Conservation (phyloP, 2,113 vertebrate genomes). For the Pica pica region DNA sequence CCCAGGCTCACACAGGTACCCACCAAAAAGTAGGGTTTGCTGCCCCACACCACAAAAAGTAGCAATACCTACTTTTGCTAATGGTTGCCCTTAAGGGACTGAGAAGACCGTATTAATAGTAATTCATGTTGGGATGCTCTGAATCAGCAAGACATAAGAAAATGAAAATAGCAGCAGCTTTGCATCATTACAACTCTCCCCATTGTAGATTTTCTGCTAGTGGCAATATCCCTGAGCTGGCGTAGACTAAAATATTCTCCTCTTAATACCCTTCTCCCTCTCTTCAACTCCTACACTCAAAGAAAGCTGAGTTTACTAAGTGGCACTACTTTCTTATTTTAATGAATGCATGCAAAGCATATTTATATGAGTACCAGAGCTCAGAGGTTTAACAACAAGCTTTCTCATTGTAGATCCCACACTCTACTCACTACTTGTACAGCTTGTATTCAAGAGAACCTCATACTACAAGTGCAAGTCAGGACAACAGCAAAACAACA, state of each 20-base stretch:
- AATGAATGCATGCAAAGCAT: not conserved
- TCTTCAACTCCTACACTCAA: constrained; percentile 1
- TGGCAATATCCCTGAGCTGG: constrained; percentile 55
- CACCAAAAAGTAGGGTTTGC: not conserved
- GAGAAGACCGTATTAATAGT: constrained; percentile 25
- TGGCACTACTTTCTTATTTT: not conserved
- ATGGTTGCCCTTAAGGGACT: constrained; percentile 6
- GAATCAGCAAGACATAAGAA: constrained; percentile 54
- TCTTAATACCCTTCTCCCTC: constrained; percentile 27
- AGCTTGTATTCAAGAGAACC: not conserved
- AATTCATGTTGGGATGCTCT: constrained; percentile 45
- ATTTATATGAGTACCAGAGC: not conserved
- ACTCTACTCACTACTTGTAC: not conserved
- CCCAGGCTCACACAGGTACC: not conserved
- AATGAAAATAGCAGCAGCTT: constrained; percentile 60
- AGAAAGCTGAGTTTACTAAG: constrained; percentile 31
- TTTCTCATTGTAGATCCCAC: not conserved
- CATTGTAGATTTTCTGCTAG: constrained; percentile 54
- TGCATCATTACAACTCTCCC: constrained; percentile 55
- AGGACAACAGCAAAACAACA: not conserved
- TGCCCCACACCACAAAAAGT: not conserved
- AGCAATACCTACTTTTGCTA: constrained; percentile 9
- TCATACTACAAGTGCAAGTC: not conserved
- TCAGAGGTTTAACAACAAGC: not conserved
- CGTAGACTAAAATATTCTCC: constrained; percentile 2